Conservation (phyloP, 2,113 vertebrate genomes). For the Numenius arquata region DNA sequence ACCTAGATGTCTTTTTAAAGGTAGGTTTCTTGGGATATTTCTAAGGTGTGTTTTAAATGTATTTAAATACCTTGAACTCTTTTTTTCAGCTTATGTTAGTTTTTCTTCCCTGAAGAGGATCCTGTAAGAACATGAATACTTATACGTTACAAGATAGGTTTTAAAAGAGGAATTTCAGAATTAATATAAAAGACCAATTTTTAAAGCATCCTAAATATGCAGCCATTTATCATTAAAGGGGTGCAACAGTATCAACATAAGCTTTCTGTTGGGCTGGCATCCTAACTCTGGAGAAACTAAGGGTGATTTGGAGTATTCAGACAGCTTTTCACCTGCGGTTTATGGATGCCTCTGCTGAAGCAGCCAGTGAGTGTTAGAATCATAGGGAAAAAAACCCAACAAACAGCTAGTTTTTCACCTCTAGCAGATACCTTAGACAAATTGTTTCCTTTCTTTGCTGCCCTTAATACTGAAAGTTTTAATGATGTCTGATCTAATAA, state of each 20-base stretch:
- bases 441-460: neutral
- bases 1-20: conserved; percentile 98
- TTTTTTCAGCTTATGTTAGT: neutral
- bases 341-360: neutral
- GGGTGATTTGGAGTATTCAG: neutral
- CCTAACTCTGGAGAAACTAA: neutral
- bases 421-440: neutral
- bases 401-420: neutral
- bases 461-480: neutral
- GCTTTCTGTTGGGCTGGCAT: neutral
- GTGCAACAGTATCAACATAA: neutral
- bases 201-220: neutral
- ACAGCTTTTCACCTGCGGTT: neutral
- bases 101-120: neutral
- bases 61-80: neutral
- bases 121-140: neutral
- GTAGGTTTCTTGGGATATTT: conserved; percentile 65
- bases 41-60: neutral
- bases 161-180: neutral
- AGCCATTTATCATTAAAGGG: neutral
- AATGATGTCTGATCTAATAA: neutral
- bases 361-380: neutral
- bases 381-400: neutral
- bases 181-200: neutral
- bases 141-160: neutral